Percentiles rank a stretch among this genome's conserved stretches.
Conservation (phyloP, 2,797 vertebrate species). For the Protosalanx chinensis region DNA sequence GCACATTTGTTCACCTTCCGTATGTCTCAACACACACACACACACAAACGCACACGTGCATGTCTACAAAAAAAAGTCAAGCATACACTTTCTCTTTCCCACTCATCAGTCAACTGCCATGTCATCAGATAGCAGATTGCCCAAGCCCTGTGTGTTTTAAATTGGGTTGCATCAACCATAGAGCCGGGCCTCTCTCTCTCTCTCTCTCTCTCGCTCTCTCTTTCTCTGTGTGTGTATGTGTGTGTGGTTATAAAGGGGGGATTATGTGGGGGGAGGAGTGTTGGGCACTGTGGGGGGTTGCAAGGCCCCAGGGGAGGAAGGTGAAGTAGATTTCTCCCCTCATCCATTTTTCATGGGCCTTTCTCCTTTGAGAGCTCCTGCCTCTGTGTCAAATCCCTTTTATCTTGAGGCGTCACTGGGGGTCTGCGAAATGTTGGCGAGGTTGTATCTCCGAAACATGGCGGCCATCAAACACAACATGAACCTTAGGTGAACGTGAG, state of each 20-base stretch:
- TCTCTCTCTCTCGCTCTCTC: slow-evolving; percentile 42
- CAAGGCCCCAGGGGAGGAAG: slow-evolving; percentile 58
- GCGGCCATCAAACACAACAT: background rate
- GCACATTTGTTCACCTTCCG: background rate
- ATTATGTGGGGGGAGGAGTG: slow-evolving; percentile 62
- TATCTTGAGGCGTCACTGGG: slow-evolving; percentile 68
- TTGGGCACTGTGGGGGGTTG: slow-evolving; percentile 48
- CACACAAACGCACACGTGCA: background rate
- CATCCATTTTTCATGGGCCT: slow-evolving; percentile 81
- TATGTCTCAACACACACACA: background rate
- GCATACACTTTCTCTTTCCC: background rate
- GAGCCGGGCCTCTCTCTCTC: slow-evolving; percentile 27
- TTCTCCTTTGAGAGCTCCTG: slow-evolving; percentile 70
- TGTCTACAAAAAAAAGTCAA: background rate
- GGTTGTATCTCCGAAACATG: background rate
- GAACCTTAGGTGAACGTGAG: background rate
- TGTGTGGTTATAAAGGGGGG: slow-evolving; percentile 33
- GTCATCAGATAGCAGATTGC: slow-evolving; percentile 8
- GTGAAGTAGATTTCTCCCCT: slow-evolving; percentile 75
- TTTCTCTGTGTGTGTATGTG: background rate
- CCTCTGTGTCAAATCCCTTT: slow-evolving; percentile 69
- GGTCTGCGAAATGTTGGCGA: background rate
- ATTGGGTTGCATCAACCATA: slow-evolving; percentile 51
- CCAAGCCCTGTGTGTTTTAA: slow-evolving; percentile 43
- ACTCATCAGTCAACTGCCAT: slow-evolving; percentile 5